These are phyloP conservation scores for Tipula helvola DNA, from an alignment of 2,888 invertebrate species.

Conservation along the genomic window DNA sequence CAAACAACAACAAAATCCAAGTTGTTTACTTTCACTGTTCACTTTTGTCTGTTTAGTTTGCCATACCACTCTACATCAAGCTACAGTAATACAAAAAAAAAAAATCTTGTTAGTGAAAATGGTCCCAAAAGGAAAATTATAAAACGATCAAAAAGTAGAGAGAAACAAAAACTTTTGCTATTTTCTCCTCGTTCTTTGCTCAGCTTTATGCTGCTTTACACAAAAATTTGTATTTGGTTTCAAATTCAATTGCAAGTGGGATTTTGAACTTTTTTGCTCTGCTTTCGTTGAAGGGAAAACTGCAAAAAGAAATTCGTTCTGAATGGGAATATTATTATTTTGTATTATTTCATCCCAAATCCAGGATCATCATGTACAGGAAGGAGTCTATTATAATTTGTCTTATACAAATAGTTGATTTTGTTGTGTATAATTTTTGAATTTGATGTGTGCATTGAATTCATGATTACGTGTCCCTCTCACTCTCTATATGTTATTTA, in stretches of 20 bases:
- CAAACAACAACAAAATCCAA: too few relatives aligned
- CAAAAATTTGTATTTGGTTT: background rate
- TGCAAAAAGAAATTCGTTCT: background rate
- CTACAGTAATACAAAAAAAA: background rate
- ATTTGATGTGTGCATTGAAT: background rate
- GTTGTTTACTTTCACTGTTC: background rate
- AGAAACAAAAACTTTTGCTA: background rate
- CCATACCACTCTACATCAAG: background rate
- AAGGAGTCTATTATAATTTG: background rate
- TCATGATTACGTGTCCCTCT: background rate
- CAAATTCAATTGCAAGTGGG: background rate
- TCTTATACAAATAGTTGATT: background rate
- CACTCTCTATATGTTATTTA: background rate
- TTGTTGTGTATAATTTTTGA: background rate
- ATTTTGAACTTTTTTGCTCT: background rate
- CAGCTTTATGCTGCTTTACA: background rate
- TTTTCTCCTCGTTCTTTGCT: background rate
- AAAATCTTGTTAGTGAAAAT: background rate
- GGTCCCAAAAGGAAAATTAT: background rate
- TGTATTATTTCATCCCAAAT: background rate
- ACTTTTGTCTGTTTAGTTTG: background rate
- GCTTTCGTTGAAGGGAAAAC: background rate
- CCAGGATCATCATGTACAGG: background rate
- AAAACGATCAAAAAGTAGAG: background rate
- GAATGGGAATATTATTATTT: background rate